Conservation (phyloP, 2,888 invertebrate genomes). For the Tricholauxania praeusta region DNA sequence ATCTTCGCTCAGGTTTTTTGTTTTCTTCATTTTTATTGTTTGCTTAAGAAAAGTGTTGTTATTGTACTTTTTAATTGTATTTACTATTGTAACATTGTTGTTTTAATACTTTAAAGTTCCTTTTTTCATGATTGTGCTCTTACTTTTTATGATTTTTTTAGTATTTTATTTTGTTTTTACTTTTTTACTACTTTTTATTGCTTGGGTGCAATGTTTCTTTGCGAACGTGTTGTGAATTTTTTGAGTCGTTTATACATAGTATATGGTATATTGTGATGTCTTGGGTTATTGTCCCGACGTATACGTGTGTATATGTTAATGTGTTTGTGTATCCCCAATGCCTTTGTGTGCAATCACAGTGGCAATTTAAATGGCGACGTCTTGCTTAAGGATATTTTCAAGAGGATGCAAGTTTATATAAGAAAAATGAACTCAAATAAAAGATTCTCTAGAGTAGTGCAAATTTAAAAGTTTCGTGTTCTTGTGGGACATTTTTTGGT, state of each 20-base stretch:
- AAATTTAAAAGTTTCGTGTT: constrained; percentile 3
- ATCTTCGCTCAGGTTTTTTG: background rate
- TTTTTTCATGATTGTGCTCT: background rate
- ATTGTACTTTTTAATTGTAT: constrained; percentile 15
- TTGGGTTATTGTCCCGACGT: background rate
- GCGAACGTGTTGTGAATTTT: background rate
- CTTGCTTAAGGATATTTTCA: background rate
- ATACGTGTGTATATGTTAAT: background rate
- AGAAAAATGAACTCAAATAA: background rate
- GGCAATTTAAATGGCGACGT: constrained; percentile 9
- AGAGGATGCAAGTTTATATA: background rate
- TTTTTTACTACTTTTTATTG: background rate
- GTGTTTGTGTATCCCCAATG: background rate
- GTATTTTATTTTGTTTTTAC: background rate
- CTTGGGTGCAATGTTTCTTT: background rate
- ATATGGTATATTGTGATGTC: background rate
- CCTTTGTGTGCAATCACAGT: background rate
- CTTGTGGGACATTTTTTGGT: too few relatives aligned
- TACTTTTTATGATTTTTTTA: background rate
- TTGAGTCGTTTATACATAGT: background rate
- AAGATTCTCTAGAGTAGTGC: too few relatives aligned
- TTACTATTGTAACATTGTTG: constrained; percentile 13
- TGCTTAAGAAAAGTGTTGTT: background rate
- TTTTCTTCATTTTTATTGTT: background rate
- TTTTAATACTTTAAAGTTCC: background rate